Evolutionary conservation across 2,797 vertebrate genomes (phyloP), one percentile per base, ranked within the genome.

Genomic region (Rallus crepitans): DNA sequence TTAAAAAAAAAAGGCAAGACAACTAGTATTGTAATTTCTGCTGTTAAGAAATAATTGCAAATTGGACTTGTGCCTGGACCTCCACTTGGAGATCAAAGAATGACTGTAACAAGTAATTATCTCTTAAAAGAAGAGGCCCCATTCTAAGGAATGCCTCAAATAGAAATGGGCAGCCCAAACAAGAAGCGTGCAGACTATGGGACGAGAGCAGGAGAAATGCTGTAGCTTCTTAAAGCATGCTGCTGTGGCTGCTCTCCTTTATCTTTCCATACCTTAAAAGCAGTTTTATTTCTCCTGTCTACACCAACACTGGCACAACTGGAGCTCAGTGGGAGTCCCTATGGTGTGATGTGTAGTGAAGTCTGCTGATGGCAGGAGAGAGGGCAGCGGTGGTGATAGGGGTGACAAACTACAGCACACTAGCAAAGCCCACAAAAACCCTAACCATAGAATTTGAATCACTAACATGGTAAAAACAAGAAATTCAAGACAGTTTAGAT

Each of bases 1-100:
- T 81, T 75, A 37, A 12, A 61, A 81, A 37, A 78, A 78, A 48
- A 66, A 76, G 35, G 6, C 23, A 81, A 25, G 14, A 79, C 4
- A 69, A 23, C 33, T 25, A 10, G 42, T 86, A 12, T 12, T 63
- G 19, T 12, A 48, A 70, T 90, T 79, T 87, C 52, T 59, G 52
- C 40, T 30, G 19, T 45, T 68, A 69, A 69, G 23, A 82, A 91
- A 59, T 82, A 59, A 79, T 69, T 92, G 45, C 19, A 91, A 52
- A 52, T 86, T 86, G 15, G 63, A 14, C 18, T 64, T 42, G 15
- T 70, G 24, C 12, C n/a, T 39, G 11, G 30, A 60, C 24, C 24
- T 48, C 8, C 9, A 37, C 25, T 40, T 80, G 37, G 60, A 91
- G 53, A 91, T 84, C 35, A 52, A 89, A 85, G 18, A 68, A 7